Base-by-base conservation (phyloP, 2,113 vertebrate species). In the Synchiropus splendidus region DNA sequence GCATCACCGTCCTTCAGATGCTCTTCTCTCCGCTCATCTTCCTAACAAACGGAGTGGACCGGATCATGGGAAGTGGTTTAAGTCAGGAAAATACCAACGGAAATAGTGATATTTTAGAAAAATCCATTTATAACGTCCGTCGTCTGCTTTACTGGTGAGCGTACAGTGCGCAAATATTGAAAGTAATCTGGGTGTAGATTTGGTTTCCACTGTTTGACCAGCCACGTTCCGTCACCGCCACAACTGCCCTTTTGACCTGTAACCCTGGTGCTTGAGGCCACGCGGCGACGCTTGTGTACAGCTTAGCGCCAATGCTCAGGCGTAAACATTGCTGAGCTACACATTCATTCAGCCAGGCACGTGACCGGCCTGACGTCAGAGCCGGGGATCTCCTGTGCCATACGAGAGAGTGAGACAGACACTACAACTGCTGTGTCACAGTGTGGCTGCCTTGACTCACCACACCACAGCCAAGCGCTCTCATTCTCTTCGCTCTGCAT, bases 401-500 rank as follows among this genome's bases (percentile, higher is more conserved):
- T 66, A 63, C 10, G 21, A 75, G 70, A 43, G 67, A 55, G 34
- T 71, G 71, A 77, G 69, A 63, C 67, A 60, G 60, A 67, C 64
- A 54, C 72, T 50, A 70, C 74, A 79, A 78, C 70, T 39, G 80
- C 83, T 81, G 80, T 74, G 80, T 84, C 83, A 85, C 69, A 17
- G 59, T 18, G 48, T 12, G 46, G 54, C 54, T 67, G 70, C 67
- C 62, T 65, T 42, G 48, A 63, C 59, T 64, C 48, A 18, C 61
- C 45, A 47, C 16, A 21, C 58, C 61, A 51, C 62, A 48, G 48
- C 51, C 39, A 50, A 35, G 45, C 60, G 48, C 47, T 9, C 15
- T 50, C 43, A 37, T 27, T 36, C 16, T 42, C 18, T 27, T 57
- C 47, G 18, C 51, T 43, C 15, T 48, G 36, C 43, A 46, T 44